These are phyloP conservation scores for Patella ulyssiponensis DNA, from an alignment of 2,888 invertebrate genomes.

Conservation along the genomic window DNA sequence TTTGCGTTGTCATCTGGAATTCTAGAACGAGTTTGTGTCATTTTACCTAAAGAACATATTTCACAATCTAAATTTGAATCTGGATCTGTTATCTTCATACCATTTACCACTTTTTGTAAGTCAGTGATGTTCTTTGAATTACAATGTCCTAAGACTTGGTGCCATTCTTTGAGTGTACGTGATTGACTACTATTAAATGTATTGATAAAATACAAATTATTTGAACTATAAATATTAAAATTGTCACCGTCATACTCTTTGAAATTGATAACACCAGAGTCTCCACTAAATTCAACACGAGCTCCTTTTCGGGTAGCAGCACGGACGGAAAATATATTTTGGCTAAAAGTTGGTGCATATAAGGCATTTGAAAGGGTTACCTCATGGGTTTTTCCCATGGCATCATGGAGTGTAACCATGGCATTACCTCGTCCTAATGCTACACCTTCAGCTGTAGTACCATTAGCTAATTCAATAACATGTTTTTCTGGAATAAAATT, in stretches of 20 bases:
- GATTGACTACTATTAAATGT: not conserved
- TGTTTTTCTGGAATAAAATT: constrained; percentile 37
- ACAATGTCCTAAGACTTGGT: constrained; percentile 33
- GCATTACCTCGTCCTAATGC: constrained; percentile 23
- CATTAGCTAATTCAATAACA: constrained; percentile 33
- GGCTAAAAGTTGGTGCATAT: constrained; percentile 31
- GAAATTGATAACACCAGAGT: not conserved
- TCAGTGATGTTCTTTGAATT: constrained; percentile 29
- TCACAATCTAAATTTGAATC: constrained; percentile 22
- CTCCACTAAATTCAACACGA: constrained; percentile 21
- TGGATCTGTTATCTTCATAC: constrained; percentile 27
- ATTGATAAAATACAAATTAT: constrained; percentile 5
- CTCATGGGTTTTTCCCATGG: constrained; percentile 11
- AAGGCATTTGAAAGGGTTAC: constrained; percentile 24
- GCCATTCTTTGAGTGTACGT: constrained; percentile 24
- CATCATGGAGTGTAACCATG: no score
- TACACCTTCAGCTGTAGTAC: constrained; percentile 23
- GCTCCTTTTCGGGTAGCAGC: constrained; percentile 35
- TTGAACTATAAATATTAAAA: not conserved
- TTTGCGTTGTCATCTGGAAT: not conserved
- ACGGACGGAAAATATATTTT: constrained; percentile 38
- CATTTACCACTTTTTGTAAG: constrained; percentile 31
- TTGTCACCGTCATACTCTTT: not conserved
- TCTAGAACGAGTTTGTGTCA: not conserved
- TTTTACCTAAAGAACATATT: constrained; percentile 22